These are phyloP conservation scores for Eptesicus fuscus DNA, from an alignment of 2,113 vertebrate genomes.

Conservation along the genomic window DNA sequence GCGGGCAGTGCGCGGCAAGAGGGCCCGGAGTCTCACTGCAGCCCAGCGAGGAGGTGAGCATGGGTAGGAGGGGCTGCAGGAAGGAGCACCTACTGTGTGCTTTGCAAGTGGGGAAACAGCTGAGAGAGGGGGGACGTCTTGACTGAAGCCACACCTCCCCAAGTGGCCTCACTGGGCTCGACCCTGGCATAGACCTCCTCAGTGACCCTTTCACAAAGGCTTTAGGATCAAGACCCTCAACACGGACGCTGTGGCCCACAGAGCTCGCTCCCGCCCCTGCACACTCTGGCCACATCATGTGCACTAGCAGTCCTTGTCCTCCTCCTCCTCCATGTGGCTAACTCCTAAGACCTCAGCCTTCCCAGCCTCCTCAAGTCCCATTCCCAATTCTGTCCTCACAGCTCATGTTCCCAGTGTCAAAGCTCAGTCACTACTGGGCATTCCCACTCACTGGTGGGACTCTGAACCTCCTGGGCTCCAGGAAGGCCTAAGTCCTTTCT, in stretches of 20 bases:
- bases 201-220: too few species aligned
- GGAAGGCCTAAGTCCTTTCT: not conserved
- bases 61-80: not conserved
- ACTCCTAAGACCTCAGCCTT: not conserved
- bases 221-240: not conserved
- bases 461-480: not conserved
- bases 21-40: not conserved
- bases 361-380: not conserved
- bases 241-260: not conserved
- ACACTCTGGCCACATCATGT: rapidly evolving
- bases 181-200: not conserved
- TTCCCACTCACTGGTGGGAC: not conserved
- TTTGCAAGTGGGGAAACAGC: not conserved
- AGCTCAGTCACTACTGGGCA: not conserved
- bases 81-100: not conserved
- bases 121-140: not conserved
- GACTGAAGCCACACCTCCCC: not conserved
- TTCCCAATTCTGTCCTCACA: not conserved
- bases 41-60: not conserved
- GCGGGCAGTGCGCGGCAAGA: not conserved
- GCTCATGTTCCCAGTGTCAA: rapidly evolving
- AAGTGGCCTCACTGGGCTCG: not conserved
- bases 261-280: rapidly evolving
- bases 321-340: not conserved
- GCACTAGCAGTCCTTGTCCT: not conserved